Percentiles rank a stretch among this genome's conserved stretches.
Conservation (phyloP, 2,888 invertebrate genomes). For the Ophraella communa region DNA sequence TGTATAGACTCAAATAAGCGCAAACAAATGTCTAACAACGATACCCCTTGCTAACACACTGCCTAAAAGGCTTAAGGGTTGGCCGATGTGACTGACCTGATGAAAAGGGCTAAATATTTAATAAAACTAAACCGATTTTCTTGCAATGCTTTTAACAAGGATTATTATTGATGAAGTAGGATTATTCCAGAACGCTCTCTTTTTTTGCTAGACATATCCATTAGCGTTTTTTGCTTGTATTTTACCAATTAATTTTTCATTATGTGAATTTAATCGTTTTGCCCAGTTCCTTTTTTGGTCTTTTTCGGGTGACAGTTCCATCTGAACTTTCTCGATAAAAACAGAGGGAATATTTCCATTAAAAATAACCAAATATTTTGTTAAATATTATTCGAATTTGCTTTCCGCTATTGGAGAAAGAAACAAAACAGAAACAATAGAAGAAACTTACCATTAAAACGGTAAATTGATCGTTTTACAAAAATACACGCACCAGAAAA, state of each 20-base stretch:
- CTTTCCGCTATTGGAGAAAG: too few species aligned
- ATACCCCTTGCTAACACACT: not conserved
- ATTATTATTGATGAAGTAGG: constrained; percentile 55
- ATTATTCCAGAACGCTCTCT: constrained; percentile 43
- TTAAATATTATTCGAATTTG: too few species aligned
- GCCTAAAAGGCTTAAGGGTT: constrained; percentile 28
- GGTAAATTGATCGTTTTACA: too few species aligned
- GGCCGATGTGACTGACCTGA: constrained; percentile 46
- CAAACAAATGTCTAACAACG: not conserved
- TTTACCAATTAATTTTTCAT: constrained; percentile 43
- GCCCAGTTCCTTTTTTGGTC: not conserved
- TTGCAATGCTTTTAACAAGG: constrained; percentile 54
- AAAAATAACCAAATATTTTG: too few species aligned
- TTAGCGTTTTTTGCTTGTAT: constrained; percentile 39
- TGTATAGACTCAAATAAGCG: too few species aligned
- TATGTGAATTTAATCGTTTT: constrained; percentile 23
- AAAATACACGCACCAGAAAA: too few species aligned
- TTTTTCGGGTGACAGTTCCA: constrained; percentile 6
- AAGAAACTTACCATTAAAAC: too few species aligned
- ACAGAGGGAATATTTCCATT: too few species aligned
- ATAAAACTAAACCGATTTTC: constrained; percentile 57
- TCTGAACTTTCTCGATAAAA: not conserved
- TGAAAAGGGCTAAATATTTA: constrained; percentile 54
- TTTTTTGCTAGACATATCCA: constrained; percentile 40
- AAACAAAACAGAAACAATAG: too few species aligned